Percentiles rank a stretch among this genome's conserved stretches.
Evolutionary conservation across 2,113 vertebrate species (phyloP).

Genomic region (Salvator merianae): DNA sequence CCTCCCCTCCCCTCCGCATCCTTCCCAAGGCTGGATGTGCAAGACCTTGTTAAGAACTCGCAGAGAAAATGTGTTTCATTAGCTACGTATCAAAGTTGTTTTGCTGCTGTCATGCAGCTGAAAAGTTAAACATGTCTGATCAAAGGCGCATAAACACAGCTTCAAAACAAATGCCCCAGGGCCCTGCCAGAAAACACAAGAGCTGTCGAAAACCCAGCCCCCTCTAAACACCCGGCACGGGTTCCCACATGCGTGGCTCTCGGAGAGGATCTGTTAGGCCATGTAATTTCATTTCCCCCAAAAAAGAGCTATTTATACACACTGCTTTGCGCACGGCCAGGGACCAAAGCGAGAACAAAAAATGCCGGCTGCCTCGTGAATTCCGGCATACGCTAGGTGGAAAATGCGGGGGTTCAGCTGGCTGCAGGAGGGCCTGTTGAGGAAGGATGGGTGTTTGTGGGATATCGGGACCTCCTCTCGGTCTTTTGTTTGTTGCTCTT

Average conservation of each 20-base stretch:
- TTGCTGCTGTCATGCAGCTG: conserved; percentile 68
- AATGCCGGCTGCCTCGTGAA: neutral
- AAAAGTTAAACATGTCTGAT: conserved; percentile 72
- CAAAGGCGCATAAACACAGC: conserved; percentile 72
- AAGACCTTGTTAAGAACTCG: conserved; percentile 22
- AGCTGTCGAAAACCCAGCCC: conserved; percentile 51
- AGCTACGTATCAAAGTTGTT: conserved; percentile 71
- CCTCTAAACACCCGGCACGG: neutral
- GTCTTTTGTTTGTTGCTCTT: neutral
- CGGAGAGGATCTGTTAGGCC: neutral
- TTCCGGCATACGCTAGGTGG: no score
- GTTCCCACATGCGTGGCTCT: conserved; percentile 52
- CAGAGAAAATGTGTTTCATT: conserved; percentile 63
- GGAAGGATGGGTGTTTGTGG: neutral
- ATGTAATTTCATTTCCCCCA: neutral
- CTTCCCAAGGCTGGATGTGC: conserved; percentile 19
- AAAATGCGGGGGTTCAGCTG: neutral
- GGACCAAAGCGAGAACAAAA: neutral
- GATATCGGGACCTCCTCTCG: neutral
- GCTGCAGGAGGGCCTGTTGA: neutral
- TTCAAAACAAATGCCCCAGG: conserved; percentile 69
- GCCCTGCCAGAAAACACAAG: conserved; percentile 63
- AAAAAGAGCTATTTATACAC: neutral
- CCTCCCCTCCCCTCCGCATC: accelerated
- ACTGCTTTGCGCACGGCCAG: neutral